Evolutionary conservation across 1,140 invertebrate species (phyloP).

Genomic region (Aphelinus certus): DNA sequence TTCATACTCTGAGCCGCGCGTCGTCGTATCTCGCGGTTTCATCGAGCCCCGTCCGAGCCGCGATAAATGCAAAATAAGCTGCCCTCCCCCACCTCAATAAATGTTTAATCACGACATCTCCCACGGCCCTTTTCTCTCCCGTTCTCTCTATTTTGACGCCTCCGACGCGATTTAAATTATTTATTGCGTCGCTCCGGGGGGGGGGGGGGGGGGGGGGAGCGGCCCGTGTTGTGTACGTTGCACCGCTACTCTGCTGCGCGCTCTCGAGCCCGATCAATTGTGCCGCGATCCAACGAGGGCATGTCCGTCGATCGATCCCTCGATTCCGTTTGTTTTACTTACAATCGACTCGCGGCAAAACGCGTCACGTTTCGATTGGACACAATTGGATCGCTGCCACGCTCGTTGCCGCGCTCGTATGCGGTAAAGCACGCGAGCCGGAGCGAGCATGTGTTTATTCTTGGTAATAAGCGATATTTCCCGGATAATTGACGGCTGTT

Average conservation of each 20-base stretch:
- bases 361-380: no score
- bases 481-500: slow-evolving; percentile 24
- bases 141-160: slow-evolving; percentile 2
- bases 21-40: slow-evolving; percentile 11
- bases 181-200: neutral
- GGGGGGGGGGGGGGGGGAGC: no score
- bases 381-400: no score
- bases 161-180: slow-evolving; percentile 16
- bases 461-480: slow-evolving; percentile 28
- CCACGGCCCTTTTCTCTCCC: neutral
- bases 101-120: slow-evolving; percentile 25
- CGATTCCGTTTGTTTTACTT: no score
- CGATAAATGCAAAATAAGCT: slow-evolving; percentile 28
- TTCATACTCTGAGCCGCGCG: neutral
- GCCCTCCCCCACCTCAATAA: neutral
- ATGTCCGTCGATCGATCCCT: no score
- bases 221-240: neutral
- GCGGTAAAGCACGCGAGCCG: neutral
- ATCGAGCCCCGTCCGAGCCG: slow-evolving; percentile 9
- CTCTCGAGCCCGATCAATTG: no score
- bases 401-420: no score
- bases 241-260: no score
- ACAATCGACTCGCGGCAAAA: no score
- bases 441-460: slow-evolving; percentile 1
- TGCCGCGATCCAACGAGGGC: no score